A percentile compares a stretch with the other conserved stretches of the same genome.
phyloP scores from a whole-genome alignment of 2,888 invertebrate genomes.

The Altica lythri region DNA sequence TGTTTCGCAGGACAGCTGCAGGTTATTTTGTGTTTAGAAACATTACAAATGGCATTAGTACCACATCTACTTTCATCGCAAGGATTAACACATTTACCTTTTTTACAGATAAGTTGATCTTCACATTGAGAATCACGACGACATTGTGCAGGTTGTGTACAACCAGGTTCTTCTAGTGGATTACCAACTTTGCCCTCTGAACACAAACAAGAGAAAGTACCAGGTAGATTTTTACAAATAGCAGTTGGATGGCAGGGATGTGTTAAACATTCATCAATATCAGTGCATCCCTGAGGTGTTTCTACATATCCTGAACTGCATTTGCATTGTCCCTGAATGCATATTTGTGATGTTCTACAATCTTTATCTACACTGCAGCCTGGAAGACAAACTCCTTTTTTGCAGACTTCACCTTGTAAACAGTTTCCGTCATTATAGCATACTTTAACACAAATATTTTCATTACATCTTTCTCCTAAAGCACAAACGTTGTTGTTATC shows the following conservation, averaged over 20 bases:
- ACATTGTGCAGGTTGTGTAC: slow-evolving; percentile 78
- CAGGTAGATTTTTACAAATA: slow-evolving; percentile 77
- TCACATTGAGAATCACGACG: slow-evolving; percentile 74
- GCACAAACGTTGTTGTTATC: slow-evolving; percentile 75
- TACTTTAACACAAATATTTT: slow-evolving; percentile 79
- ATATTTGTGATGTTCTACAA: slow-evolving; percentile 79
- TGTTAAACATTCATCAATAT: slow-evolving; percentile 82
- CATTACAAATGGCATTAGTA: slow-evolving; percentile 74
- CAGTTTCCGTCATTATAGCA: slow-evolving; percentile 91
- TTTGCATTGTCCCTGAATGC: slow-evolving; percentile 73
- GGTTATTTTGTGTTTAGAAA: slow-evolving; percentile 70
- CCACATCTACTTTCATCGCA: slow-evolving; percentile 77
- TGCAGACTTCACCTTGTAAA: slow-evolving; percentile 86
- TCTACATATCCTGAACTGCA: slow-evolving; percentile 78
- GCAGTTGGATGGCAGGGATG: slow-evolving; percentile 81
- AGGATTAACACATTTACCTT: slow-evolving; percentile 80
- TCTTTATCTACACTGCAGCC: slow-evolving; percentile 84
- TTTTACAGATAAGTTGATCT: slow-evolving; percentile 74
- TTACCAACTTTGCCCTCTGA: slow-evolving; percentile 80
- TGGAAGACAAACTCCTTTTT: slow-evolving; percentile 76
- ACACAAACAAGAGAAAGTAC: slow-evolving; percentile 81
- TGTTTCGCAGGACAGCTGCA: slow-evolving; percentile 82
- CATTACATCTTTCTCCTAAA: slow-evolving; percentile 80
- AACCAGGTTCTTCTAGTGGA: slow-evolving; percentile 73
- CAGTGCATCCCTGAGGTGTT: slow-evolving; percentile 75